Conservation (phyloP, 2,888 invertebrate genomes). For the Drosophila testacea region DNA sequence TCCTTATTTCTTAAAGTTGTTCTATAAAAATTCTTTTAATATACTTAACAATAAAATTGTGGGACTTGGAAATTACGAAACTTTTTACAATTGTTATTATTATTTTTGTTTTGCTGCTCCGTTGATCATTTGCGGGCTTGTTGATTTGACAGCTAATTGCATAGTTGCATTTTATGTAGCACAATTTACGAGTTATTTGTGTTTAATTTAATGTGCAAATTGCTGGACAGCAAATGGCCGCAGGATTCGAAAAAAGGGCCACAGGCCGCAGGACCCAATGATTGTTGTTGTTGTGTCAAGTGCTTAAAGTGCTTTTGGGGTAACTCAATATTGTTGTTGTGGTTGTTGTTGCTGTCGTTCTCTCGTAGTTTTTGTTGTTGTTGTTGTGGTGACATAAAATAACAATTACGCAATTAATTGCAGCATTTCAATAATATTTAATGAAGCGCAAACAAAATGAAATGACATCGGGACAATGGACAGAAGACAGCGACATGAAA, state of each 20-base stretch:
- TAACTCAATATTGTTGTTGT: constrained; percentile 39
- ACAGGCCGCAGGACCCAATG: constrained; percentile 36
- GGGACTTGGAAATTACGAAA: not conserved
- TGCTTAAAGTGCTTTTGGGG: constrained; percentile 63
- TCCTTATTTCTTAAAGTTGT: too few relatives aligned
- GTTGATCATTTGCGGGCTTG: constrained; percentile 59
- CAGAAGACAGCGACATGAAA: constrained; percentile 46
- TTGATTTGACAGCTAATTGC: constrained; percentile 74
- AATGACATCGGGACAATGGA: constrained; percentile 59
- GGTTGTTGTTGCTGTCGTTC: constrained; percentile 1
- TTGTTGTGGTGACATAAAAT: constrained; percentile 68
- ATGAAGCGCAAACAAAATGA: constrained; percentile 78
- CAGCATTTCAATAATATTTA: constrained; percentile 80
- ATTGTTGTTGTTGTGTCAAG: constrained; percentile 61
- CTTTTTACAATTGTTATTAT: not conserved
- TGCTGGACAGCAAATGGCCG: constrained; percentile 59
- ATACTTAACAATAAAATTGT: too few relatives aligned
- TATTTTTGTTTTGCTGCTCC: constrained; percentile 23
- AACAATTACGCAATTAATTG: constrained; percentile 81
- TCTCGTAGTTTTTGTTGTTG: constrained; percentile 7
- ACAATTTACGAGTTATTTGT: constrained; percentile 70
- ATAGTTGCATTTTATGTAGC: constrained; percentile 61
- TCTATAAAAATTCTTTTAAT: too few relatives aligned
- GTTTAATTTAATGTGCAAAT: constrained; percentile 78
- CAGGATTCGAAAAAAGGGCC: constrained; percentile 33